Base-by-base conservation (phyloP, 1,140 invertebrate genomes). In the Drosophila arawakana region DNA sequence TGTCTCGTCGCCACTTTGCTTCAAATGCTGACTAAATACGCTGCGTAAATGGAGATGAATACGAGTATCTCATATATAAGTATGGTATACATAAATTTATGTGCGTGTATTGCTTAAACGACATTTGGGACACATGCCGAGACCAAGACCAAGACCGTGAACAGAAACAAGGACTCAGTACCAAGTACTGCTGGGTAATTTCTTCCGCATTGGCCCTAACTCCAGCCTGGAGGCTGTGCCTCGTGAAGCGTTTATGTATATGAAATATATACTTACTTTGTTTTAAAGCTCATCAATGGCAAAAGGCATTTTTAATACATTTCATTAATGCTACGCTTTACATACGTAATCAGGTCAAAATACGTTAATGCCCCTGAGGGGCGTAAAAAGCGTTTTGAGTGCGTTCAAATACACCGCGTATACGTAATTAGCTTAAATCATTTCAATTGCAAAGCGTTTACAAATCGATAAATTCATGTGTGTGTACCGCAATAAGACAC, bases 231-330 rank as follows among this genome's bases (percentile, higher is more conserved):
- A 35, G 34, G 50, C 50, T 43, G 8, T 21, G 7, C n/a, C 43
- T 8, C 11, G 49, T 39, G 61, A 37, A 55, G 41, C 57, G 49
- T 50, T 73, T 69, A 69, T 61, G 57, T 41, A 60, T 68, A 49
- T 58, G 54, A 61, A 47, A 73, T 39, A 69, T 44, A 69, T 55
- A 55, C 59, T 43, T 44, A 41, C 41, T 35, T 44, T 69, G 30
- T 70, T 60, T 83, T 83, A 72, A 84, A 66, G 81, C 81, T 67
- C 81, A 55, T 68, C 82, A 73, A 84, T 84, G 81, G 69, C 78
- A 60, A 68, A 81, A 55, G 49, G 83, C 71, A 79, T 82, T 76
- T 81, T 88, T 82, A 82, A 85, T 85, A 79, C 70, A 82, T 85
- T 86, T 86, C 18, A 61, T 68, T 65, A 65, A 81, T 81, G 70